Conservation (phyloP, 2,888 invertebrate species). For the Harmothoe impar region DNA sequence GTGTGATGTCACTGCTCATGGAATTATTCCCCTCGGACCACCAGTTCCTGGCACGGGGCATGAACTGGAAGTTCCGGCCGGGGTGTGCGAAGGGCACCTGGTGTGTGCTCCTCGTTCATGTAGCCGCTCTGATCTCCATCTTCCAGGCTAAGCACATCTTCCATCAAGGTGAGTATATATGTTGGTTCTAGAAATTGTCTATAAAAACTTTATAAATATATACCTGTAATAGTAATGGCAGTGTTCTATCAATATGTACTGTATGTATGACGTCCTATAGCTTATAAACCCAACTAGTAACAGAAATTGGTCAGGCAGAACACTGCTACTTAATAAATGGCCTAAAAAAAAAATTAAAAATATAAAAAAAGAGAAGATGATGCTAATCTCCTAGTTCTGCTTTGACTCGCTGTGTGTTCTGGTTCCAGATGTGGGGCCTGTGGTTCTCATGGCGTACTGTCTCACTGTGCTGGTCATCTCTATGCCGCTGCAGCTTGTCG, state of each 20-base stretch:
- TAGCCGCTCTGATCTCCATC: slow-evolving; percentile 28
- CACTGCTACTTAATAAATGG: too few relatives aligned
- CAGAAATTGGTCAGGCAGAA: too few relatives aligned
- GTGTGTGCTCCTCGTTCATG: slow-evolving; percentile 49
- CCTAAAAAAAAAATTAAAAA: too few relatives aligned
- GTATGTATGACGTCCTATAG: too few relatives aligned
- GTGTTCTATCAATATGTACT: too few relatives aligned
- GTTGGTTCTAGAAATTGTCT: too few relatives aligned
- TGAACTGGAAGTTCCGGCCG: slow-evolving; percentile 51
- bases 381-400: too few relatives aligned
- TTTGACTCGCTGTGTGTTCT: background rate
- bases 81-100: slow-evolving; percentile 35
- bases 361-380: too few relatives aligned
- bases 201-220: too few relatives aligned
- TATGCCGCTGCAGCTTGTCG: slow-evolving; percentile 41
- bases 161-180: too few relatives aligned
- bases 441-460: slow-evolving; percentile 42
- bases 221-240: too few relatives aligned
- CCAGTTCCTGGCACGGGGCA: slow-evolving; percentile 33
- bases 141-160: slow-evolving; percentile 47
- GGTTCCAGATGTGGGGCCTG: slow-evolving; percentile 1
- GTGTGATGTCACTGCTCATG: slow-evolving; percentile 45
- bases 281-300: too few relatives aligned
- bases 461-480: slow-evolving; percentile 44
- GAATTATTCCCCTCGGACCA: slow-evolving; percentile 34